Conservation (phyloP, 2,888 invertebrate species). For the Acanthosoma haemorrhoidale region DNA sequence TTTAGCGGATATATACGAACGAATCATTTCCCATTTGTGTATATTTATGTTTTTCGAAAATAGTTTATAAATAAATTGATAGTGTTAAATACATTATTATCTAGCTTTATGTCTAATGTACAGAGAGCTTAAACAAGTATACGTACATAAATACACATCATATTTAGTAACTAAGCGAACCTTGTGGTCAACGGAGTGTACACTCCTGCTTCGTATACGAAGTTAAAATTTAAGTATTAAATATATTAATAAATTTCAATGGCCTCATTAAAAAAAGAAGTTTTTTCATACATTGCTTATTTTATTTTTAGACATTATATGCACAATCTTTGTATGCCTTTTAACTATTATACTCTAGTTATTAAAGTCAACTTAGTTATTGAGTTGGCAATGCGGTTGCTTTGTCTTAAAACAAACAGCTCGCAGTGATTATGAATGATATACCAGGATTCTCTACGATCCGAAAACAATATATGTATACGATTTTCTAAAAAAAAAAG, state of each 20-base stretch:
- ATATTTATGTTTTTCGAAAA: constrained; percentile 39
- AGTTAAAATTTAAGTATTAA: constrained; percentile 39
- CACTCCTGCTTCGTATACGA: constrained; percentile 40
- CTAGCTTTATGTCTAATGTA: constrained; percentile 40
- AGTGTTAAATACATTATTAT: constrained; percentile 33
- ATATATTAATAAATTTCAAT: constrained; percentile 34
- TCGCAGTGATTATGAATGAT: constrained; percentile 41
- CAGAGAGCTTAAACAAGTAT: constrained; percentile 41
- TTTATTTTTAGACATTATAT: constrained; percentile 41
- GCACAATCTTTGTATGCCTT: constrained; percentile 42
- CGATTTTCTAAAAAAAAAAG: constrained; percentile 49
- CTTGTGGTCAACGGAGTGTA: constrained; percentile 31
- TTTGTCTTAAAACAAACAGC: constrained; percentile 37
- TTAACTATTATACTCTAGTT: constrained; percentile 38
- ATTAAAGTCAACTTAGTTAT: constrained; percentile 33
- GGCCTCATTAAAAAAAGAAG: constrained; percentile 37
- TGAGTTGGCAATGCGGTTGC: constrained; percentile 37
- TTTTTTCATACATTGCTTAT: constrained; percentile 39
- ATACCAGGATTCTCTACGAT: constrained; percentile 45
- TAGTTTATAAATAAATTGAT: constrained; percentile 36
- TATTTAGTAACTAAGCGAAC: constrained; percentile 40
- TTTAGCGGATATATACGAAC: constrained; percentile 32
- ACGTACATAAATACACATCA: constrained; percentile 42
- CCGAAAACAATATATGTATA: constrained; percentile 49
- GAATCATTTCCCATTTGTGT: constrained; percentile 35